Percentiles rank a stretch among this genome's conserved stretches.
These are phyloP conservation scores for Steinernema hermaphroditum DNA, from an alignment of 2,888 invertebrate species.

Conservation along the genomic window DNA sequence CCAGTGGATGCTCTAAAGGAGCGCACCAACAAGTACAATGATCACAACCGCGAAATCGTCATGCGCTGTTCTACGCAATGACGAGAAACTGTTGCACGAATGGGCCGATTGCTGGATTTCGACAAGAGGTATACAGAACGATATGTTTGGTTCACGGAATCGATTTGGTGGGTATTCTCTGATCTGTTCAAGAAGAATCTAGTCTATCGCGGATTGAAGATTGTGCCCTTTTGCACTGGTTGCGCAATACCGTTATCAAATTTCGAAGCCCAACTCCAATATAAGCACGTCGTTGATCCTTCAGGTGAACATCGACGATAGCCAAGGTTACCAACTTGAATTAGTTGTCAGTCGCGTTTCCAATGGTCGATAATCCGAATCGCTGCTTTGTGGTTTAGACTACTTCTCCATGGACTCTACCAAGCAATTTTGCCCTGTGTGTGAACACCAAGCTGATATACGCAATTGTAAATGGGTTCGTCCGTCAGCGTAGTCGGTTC, in stretches of 20 bases:
- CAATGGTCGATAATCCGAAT: constrained; percentile 73
- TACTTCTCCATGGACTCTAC: constrained; percentile 98
- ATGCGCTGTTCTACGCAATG: constrained; percentile 80
- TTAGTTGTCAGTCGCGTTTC: constrained; percentile 78
- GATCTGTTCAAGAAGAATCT: constrained; percentile 90
- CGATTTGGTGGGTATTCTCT: constrained; percentile 98
- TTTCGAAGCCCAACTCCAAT: constrained; percentile 97
- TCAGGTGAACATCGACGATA: too few relatives aligned
- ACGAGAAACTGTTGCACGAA: constrained; percentile 76
- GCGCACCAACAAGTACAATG: constrained; percentile 93
- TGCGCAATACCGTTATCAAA: constrained; percentile 96
- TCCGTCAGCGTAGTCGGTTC: neutral
- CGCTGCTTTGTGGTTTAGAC: constrained; percentile 86
- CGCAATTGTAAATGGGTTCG: constrained; percentile 74
- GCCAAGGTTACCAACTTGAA: neutral
- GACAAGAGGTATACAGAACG: constrained; percentile 97
- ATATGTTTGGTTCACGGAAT: constrained; percentile 98
- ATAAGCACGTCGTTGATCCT: constrained; percentile 95
- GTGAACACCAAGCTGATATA: constrained; percentile 86
- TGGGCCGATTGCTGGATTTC: constrained; percentile 99
- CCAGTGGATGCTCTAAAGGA: constrained; percentile 93
- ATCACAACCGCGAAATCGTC: constrained; percentile 84
- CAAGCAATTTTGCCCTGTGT: constrained; percentile 91
- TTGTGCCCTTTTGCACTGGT: constrained; percentile 97
- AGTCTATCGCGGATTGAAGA: constrained; percentile 96